phyloP scores from a whole-genome alignment of 2,888 invertebrate species.

The Drosophila melanocephala region DNA sequence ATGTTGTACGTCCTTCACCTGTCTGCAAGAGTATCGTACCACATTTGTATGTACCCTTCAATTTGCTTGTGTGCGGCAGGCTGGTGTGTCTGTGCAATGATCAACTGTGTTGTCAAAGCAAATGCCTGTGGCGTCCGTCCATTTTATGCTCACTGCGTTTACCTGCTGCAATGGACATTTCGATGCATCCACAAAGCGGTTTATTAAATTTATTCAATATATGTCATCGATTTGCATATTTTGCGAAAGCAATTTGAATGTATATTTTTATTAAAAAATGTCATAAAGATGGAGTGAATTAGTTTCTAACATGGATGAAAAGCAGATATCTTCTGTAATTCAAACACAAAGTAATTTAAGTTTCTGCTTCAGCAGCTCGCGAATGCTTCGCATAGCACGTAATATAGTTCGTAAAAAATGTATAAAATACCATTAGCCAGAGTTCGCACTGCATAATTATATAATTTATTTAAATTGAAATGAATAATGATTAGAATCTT shows the following conservation, averaged over 20 bases:
- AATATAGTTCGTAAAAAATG: background rate
- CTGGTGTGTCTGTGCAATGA: slow-evolving; percentile 14
- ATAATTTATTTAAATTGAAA: background rate
- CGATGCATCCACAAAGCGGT: slow-evolving; percentile 29
- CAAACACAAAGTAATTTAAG: background rate
- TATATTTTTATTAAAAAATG: background rate
- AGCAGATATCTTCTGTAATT: background rate
- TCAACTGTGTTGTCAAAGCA: slow-evolving; percentile 61
- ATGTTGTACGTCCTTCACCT: slow-evolving; percentile 60
- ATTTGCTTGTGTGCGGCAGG: slow-evolving; percentile 6
- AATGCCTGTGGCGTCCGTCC: slow-evolving; percentile 45
- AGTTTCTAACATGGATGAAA: background rate
- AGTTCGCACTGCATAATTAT: background rate
- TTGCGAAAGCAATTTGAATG: slow-evolving; percentile 2
- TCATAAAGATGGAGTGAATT: background rate
- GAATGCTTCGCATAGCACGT: background rate
- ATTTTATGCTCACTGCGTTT: slow-evolving; percentile 44
- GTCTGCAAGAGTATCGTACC: slow-evolving; percentile 47
- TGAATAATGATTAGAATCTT: background rate
- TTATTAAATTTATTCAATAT: slow-evolving; percentile 45
- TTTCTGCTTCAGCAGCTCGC: background rate
- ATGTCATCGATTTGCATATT: slow-evolving; percentile 13
- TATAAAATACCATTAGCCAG: background rate
- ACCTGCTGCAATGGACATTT: slow-evolving; percentile 42
- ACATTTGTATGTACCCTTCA: slow-evolving; percentile 42